phyloP scores from a whole-genome alignment of 1,140 invertebrate species.

The Rhyacophila brunnea region DNA sequence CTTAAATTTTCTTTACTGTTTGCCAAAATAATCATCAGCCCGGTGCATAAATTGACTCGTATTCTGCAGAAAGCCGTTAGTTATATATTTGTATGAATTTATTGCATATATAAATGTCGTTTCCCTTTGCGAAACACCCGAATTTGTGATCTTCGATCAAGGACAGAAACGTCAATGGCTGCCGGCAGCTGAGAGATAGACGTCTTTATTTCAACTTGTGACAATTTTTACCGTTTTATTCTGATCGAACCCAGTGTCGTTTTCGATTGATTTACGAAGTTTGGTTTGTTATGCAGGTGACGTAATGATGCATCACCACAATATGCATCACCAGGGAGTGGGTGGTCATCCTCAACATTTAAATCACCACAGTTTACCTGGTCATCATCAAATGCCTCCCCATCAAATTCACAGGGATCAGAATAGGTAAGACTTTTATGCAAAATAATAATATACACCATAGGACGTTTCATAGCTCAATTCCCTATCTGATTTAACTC shows the following conservation, averaged over 20 bases:
- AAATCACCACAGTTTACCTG: conserved; percentile 19
- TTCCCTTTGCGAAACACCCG: not conserved
- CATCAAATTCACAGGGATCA: conserved; percentile 27
- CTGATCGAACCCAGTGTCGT: not conserved
- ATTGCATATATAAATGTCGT: not conserved
- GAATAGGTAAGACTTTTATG: conserved; percentile 8
- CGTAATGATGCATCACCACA: conserved; percentile 28
- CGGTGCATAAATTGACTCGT: not conserved
- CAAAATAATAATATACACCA: too few species aligned
- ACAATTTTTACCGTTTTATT: not conserved
- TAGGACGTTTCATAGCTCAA: too few species aligned
- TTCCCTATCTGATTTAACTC: too few species aligned
- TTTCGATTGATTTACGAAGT: not conserved
- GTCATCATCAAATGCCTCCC: conserved; percentile 24
- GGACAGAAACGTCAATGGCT: conserved; percentile 25
- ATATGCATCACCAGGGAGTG: conserved; percentile 22
- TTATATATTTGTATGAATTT: too few species aligned
- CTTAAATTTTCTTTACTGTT: conserved; percentile 32
- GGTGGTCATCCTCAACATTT: conserved; percentile 22
- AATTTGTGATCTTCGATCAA: not conserved
- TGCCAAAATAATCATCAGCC: conserved; percentile 15
- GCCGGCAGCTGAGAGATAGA: conserved; percentile 6
- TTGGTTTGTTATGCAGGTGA: not conserved
- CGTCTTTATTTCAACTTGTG: not conserved
- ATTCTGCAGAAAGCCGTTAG: not conserved